A percentile compares a stretch with the other conserved stretches of the same genome.
These are phyloP conservation scores for Pocillopora meandrina DNA, from an alignment of 92 coral and sea anemone genomes.

Conservation along the genomic window DNA sequence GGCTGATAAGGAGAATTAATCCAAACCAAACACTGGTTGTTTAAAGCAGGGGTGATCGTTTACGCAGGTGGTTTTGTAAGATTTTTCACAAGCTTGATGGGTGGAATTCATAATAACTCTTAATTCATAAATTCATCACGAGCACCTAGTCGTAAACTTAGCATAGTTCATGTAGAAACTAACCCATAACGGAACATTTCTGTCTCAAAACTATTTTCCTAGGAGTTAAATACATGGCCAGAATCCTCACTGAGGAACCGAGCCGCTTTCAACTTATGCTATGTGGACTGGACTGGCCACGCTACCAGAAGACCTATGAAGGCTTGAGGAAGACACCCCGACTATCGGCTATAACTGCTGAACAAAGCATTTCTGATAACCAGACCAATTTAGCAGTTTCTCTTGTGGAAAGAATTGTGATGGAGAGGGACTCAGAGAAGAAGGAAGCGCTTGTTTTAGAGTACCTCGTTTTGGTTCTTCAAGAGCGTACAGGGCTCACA, in stretches of 20 bases:
- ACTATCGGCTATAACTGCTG: background rate
- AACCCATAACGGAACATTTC: no score
- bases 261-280: constrained; percentile 44
- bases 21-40: no score
- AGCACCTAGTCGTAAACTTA: no score
- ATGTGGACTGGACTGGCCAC: constrained; percentile 57
- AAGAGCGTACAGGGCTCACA: constrained; percentile 45
- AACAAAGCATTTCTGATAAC: background rate
- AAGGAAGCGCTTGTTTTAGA: constrained; percentile 34
- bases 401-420: constrained; percentile 27
- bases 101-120: no score
- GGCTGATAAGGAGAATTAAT: no score
- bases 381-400: constrained; percentile 13
- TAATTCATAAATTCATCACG: no score
- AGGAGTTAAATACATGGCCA: constrained; percentile 52
- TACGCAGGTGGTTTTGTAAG: no score
- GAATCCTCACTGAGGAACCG: constrained; percentile 41
- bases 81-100: no score
- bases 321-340: background rate
- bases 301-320: background rate
- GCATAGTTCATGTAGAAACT: no score
- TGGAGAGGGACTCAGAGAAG: constrained; percentile 46
- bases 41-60: no score
- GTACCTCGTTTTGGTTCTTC: constrained; percentile 36
- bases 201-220: background rate